Base-by-base conservation (phyloP, 2,797 vertebrate genomes). In the Okamejei kenojei region DNA sequence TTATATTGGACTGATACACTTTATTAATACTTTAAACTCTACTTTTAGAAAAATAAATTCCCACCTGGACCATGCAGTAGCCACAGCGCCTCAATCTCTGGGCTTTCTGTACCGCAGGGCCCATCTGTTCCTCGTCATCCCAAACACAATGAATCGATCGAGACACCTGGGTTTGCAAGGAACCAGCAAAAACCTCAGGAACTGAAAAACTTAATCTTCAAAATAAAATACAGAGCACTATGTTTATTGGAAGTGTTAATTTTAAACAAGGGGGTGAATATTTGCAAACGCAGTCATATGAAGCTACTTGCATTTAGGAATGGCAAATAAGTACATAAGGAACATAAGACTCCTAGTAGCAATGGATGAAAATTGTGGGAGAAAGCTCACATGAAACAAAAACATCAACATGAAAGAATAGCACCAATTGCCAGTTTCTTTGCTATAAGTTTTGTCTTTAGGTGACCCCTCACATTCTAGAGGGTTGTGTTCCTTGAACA, bases 51-150 rank as follows among this genome's bases (percentile, higher is more conserved):
- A 26, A 63, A 23, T 7, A 15, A 76, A 54, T 54, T 93, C 95
- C 2, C 94, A 98, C 98, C 98, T 98, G 97, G 94, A 99, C 95
- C 94, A 99, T 93, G 94, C 98, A 99, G 95, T 97, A 97, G 71
- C 97, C 97, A 93, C 98, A 99, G 93, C 97, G 97, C 0, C 97
- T 96, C 93, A 96, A 96, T 6, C 97, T 94, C 73, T 97, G 19
- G 0, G 94, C 94, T 21, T 96, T 96, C 88, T 95, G 94, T 82
- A 93, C 93, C 61, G 95, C 95, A 0, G 96, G 95, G 26, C 95
- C 96, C 96, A 96, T 97, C 93, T 96, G 94, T 81, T 96, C 95
- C 94, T 97, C 97, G 94, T 98, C 97, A 0, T 94, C 95, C 93
- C 95, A 93, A 26, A 94, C 96, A 71, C 93, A 94, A 96, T 96